phyloP scores from a whole-genome alignment of 1,140 invertebrate species.

The Drosophila ironensis region DNA sequence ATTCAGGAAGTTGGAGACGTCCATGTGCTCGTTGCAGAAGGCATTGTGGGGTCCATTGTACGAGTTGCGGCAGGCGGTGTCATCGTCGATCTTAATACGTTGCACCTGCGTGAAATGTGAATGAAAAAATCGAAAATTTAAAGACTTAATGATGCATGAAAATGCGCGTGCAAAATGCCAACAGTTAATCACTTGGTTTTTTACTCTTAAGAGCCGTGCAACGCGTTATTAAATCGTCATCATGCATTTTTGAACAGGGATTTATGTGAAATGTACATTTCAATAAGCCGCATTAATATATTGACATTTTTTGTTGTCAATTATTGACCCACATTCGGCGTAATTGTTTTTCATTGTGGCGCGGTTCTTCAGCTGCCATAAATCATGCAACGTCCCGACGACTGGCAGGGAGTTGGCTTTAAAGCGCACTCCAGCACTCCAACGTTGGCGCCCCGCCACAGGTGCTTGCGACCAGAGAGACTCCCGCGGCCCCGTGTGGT shows the following conservation, averaged over 20 bases:
- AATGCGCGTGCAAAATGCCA: too few species aligned
- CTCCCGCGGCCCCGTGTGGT: constrained; percentile 13
- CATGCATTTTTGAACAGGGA: not conserved
- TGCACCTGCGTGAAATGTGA: constrained; percentile 52
- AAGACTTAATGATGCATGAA: not conserved
- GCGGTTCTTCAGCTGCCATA: not conserved
- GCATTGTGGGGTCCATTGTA: constrained; percentile 90
- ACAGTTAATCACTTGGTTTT: not conserved
- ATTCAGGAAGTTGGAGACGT: constrained; percentile 99
- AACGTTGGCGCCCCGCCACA: too few species aligned
- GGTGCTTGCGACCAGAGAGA: not conserved
- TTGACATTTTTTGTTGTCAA: not conserved
- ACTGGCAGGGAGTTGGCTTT: constrained; percentile 1
- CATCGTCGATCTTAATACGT: constrained; percentile 91
- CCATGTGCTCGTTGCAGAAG: constrained; percentile 98
- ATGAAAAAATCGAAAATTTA: not conserved
- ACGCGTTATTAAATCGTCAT: not conserved
- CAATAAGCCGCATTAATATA: not conserved
- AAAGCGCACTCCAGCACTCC: constrained; percentile 3
- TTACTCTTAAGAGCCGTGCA: not conserved
- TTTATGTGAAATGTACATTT: not conserved
- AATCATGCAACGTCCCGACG: not conserved
- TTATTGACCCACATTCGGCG: not conserved
- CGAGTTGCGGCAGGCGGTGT: constrained; percentile 87
- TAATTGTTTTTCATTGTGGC: not conserved